Evolutionary conservation across 2,888 invertebrate genomes (phyloP), one percentile per base, ranked within the genome.

Genomic region (Ophion slaviceki): DNA sequence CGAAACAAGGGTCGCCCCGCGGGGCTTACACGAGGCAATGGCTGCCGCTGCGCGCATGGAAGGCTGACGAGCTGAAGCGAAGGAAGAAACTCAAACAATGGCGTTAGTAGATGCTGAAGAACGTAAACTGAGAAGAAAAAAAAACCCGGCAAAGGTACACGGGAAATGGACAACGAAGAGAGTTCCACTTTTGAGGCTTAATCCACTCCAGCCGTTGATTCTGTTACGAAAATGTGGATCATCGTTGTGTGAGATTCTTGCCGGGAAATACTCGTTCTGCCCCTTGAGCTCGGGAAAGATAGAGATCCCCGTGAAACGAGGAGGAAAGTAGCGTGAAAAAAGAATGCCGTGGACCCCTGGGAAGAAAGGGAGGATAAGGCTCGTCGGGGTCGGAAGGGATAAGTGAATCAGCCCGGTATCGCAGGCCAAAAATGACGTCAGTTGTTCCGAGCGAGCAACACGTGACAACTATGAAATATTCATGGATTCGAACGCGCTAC

Each of bases 1-100:
- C 76, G 45, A 78, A 86, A 81, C 78, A 81, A 75, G 66, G 3
- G 70, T 81, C 64, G 40, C 45, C 67, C 53, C 61, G 20, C 24
- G 11, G 24, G 71, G 85, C 61, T 67, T 82, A 82, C 67, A 78
- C 59, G 45, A 59, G 68, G 24, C 45, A 40, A 67, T 36, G 67
- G 40, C 72, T 61, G 14, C 28, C 53, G 28, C n/a, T 57, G 32
- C n/a, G 61, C 8, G 36, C 20, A 68, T n/a, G 24, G 36, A 28
- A 45, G 40, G 59, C 59, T 17, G 10, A 14, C 62, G 53, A 36
- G 67, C 59, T 36, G 24, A 24, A 66, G 11, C 14, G 24, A n/a
- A 68, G 6, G 17, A 57, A 17, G 14, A 80, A 68, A 6, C 47
- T 20, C 3, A 24, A 67, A 32, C 28, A 64, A 75, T 28, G 32